Base-by-base conservation (phyloP, 2,888 invertebrate species). In the Oscheius sp. region DNA sequence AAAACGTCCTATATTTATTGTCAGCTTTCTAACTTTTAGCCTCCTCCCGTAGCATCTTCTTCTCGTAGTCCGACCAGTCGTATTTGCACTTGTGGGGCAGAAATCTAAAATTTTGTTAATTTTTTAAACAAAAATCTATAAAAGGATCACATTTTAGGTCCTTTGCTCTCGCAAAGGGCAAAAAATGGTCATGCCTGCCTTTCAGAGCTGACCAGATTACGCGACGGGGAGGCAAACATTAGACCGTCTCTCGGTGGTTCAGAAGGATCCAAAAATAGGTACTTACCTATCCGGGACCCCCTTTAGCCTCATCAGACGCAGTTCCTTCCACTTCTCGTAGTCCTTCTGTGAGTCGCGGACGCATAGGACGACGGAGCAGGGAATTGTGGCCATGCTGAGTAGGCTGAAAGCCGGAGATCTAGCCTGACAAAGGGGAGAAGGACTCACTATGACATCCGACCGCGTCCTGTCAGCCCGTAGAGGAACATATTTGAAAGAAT, bases 11-110 rank as follows among this genome's bases (percentile, higher is more conserved):
- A 35, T 29, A 11, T 60, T 21, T 60, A 60, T 35, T 35, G 21
- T 35, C 33, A 13, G 10, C 13, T 65, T 47, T 48, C 42, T 53
- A 35, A 35, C 53, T 53, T 51, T 63, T 42, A 29, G 53, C n/a
- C 55, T 68, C 68, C 21, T 13, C n/a, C 35, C 10, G 55, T 35
- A 55, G 37, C 58, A 58, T 74, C 59, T 74, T 74, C 58, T 60
- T 63, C 63, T 86, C 84, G 66, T 83, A 84, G 21, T 84, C 84
- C 11, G 79, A 72, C 86, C 86, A 86, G 70, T 86, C 86, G 68
- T 84, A 85, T 70, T 85, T 85, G 74, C 82, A 83, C 59, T 84
- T 84, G 75, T 84, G 85, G 21, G 86, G 85, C 81, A 85, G 77
- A 51, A 86, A 82, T 73, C 76, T 74, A 62, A 74, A 70, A 48